Evolutionary conservation across 2,888 invertebrate species (phyloP), one percentile per base, ranked within the genome.

Genomic region (Drosophila differens): DNA sequence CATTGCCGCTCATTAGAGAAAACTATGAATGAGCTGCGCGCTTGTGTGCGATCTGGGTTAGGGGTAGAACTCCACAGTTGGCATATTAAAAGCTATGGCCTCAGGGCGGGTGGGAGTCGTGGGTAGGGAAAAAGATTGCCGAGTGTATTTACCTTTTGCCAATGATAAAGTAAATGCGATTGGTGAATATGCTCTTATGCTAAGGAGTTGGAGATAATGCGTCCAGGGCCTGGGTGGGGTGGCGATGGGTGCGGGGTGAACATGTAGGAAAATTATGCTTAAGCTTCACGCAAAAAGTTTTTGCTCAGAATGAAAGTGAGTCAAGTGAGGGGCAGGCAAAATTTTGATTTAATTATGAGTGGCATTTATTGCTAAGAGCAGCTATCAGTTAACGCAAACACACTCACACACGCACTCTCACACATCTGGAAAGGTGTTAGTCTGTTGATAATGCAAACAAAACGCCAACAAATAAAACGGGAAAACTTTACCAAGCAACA

Each of bases 321-420:
- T 33, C 51, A 67, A 65, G 54, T 70, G 72, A 68, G 51, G 74
- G 79, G 70, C 86, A 76, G 89, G 76, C 80, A 91, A 86, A 89
- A 91, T 89, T 89, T 92, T 92, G 93, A 92, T 92, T 92, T 92
- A 93, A 92, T 92, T 92, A 92, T 92, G 93, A 92, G 93, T 92
- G 92, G 93, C 92, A 93, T 92, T 92, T 92, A 92, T 92, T 81
- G 91, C 91, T 75, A 79, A 85, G 83, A 86, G 89, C 83, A 85
- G 83, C 81, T 85, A 82, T 85, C 83, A 85, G 72, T 69, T 76
- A 81, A 68, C 59, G 51, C 53, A 62, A 58, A 59, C 53, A 61
- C 52, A 60, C 44, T 41, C 44, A 41, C 49, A 64, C 39, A 47
- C 52, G 32, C 28, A 41, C 32, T 28, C 35, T 1, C 30, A 54